Evolutionary conservation across 2,797 vertebrate genomes (phyloP).

Genomic region (Tympanoctomys barrerae): DNA sequence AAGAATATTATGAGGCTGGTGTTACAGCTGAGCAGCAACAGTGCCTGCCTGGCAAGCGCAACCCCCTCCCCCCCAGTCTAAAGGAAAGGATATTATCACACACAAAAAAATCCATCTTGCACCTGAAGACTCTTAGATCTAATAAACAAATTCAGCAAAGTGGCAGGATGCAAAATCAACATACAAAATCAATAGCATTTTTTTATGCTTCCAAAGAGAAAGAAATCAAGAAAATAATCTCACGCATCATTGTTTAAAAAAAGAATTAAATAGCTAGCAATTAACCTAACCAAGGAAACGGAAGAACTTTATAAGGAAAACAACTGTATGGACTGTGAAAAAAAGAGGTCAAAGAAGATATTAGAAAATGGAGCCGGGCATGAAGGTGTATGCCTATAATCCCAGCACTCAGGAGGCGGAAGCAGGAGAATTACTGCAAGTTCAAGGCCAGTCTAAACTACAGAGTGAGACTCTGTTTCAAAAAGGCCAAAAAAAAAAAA

Average conservation of each 20-base stretch:
- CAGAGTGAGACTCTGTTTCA: neutral
- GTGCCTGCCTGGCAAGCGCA: no score
- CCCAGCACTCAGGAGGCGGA: neutral
- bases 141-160: neutral
- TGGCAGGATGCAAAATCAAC: neutral
- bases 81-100: neutral
- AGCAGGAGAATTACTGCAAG: neutral
- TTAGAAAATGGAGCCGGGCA: neutral
- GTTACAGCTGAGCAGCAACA: no score
- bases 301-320: neutral
- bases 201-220: neutral
- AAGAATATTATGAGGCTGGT: no score
- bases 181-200: neutral
- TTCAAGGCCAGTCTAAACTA: neutral
- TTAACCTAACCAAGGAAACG: neutral
- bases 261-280: neutral
- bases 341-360: neutral
- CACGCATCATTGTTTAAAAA: neutral
- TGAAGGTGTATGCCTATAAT: neutral
- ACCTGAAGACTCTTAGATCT: neutral
- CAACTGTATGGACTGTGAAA: neutral
- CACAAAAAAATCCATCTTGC: neutral
- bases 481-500: neutral
- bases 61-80: no score
- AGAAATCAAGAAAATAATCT: neutral